Percentiles rank a stretch among this genome's conserved stretches.
These are phyloP conservation scores for Festucalex cinctus DNA, from an alignment of 2,113 vertebrate species.

Conservation along the genomic window DNA sequence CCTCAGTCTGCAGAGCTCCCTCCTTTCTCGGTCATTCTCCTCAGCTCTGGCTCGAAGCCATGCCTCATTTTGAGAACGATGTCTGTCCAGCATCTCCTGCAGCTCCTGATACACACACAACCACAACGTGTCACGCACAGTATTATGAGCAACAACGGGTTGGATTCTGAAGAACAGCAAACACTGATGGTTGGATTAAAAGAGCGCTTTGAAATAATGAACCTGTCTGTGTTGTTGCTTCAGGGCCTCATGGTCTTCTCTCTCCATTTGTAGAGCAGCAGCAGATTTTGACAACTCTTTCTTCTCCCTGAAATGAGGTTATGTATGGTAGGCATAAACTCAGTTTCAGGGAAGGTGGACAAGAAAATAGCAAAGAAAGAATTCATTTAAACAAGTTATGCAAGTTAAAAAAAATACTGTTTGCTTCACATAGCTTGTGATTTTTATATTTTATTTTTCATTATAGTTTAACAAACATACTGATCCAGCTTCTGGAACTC, in stretches of 20 bases:
- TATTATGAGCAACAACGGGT: neutral
- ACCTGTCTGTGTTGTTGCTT: constrained; percentile 69
- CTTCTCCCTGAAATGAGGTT: constrained; percentile 57
- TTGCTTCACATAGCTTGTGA: no score
- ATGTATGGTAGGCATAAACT: no score
- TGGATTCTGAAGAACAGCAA: neutral
- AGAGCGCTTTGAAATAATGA: neutral
- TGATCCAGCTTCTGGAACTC: constrained; percentile 73
- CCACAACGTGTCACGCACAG: neutral
- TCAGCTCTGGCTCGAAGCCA: constrained; percentile 70
- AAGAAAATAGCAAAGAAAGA: no score
- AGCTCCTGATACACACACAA: constrained; percentile 54
- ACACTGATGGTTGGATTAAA: neutral
- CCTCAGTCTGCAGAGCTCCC: constrained; percentile 66
- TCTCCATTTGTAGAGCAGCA: constrained; percentile 62
- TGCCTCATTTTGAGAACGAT: constrained; percentile 69
- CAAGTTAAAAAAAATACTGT: neutral
- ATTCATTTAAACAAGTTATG: neutral
- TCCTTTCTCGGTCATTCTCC: constrained; percentile 72
- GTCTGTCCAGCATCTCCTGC: constrained; percentile 70
- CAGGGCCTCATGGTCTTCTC: constrained; percentile 51
- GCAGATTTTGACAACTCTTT: constrained; percentile 48
- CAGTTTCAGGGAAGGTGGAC: no score
- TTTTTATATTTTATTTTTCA: neutral
- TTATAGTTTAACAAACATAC: constrained; percentile 41